A percentile compares a stretch with the other conserved stretches of the same genome.
Conservation (phyloP, 2,113 vertebrate genomes). For the Cryptomyrus ogoouensis region DNA sequence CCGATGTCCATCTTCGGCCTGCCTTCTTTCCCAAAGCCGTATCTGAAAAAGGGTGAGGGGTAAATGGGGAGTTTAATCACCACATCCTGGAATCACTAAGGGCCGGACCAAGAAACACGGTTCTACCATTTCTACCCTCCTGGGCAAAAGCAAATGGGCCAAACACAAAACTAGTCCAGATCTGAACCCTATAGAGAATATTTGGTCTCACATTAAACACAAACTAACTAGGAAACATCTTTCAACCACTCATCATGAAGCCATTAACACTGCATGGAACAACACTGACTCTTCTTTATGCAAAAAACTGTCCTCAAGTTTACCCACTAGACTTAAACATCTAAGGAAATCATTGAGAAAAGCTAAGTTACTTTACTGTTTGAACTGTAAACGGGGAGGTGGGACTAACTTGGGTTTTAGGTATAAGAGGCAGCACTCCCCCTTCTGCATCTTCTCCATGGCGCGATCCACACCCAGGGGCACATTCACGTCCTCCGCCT, state of each 20-base stretch:
- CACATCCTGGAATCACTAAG: not conserved
- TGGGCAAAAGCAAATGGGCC: not conserved
- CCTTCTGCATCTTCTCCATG: conserved; percentile 92
- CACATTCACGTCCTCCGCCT: conserved; percentile 82
- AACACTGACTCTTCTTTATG: not conserved
- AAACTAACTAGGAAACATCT: not conserved
- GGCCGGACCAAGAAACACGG: not conserved
- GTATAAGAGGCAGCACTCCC: conserved; percentile 81
- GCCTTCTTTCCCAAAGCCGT: conserved; percentile 83
- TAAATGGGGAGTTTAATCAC: not conserved
- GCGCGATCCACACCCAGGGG: conserved; percentile 89
- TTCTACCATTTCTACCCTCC: not conserved
- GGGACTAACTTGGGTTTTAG: conserved; percentile 74
- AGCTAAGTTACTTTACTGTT: not conserved
- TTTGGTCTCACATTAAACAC: not conserved
- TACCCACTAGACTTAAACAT: not conserved
- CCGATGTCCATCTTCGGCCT: conserved; percentile 74
- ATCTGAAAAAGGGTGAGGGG: conserved; percentile 55
- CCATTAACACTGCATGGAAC: not conserved
- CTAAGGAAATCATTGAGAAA: not conserved
- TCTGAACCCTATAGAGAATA: not conserved
- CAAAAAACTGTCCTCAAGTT: not conserved
- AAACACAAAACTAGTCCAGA: not conserved
- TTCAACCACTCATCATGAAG: not conserved
- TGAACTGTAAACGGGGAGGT: not conserved